A percentile compares a stretch with the other conserved stretches of the same genome.
Conservation (phyloP, 2,888 invertebrate genomes). For the Coelinius sp. region DNA sequence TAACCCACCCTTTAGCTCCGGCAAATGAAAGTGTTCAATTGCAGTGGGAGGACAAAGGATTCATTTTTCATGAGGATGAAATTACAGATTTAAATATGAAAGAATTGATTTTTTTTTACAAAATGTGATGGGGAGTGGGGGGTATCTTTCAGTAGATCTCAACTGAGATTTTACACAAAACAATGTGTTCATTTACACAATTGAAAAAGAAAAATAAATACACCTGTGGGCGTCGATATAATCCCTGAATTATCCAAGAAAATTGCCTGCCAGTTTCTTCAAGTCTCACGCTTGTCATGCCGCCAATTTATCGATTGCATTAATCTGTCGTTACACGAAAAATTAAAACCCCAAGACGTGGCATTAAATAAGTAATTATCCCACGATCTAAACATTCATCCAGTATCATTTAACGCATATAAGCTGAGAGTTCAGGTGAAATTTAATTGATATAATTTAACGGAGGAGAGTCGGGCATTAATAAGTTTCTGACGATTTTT, state of each 20-base stretch:
- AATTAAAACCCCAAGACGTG: constrained; percentile 19
- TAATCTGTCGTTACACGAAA: neutral
- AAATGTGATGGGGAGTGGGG: too few relatives aligned
- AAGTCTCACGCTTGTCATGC: constrained; percentile 36
- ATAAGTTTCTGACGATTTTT: neutral
- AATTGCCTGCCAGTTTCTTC: constrained; percentile 24
- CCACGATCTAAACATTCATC: constrained; percentile 28
- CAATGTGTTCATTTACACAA: too few relatives aligned
- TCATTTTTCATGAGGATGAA: neutral
- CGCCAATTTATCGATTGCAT: constrained; percentile 34
- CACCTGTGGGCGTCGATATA: neutral
- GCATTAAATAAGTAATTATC: constrained; percentile 44
- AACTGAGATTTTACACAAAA: too few relatives aligned
- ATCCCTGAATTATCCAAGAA: neutral
- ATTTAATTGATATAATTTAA: constrained; percentile 61
- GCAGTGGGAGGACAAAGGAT: neutral
- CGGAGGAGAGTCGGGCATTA: constrained; percentile 24
- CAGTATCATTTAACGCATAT: constrained; percentile 22
- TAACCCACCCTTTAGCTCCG: constrained; percentile 46
- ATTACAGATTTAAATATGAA: neutral
- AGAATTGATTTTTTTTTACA: neutral
- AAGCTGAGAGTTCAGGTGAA: constrained; percentile 40
- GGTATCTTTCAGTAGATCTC: too few relatives aligned
- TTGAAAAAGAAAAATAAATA: too few relatives aligned
- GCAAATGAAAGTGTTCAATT: constrained; percentile 48